Percentiles rank a stretch among this genome's conserved stretches.
Conservation (phyloP, 2,797 vertebrate species). For the Tokudaia muenninki region DNA sequence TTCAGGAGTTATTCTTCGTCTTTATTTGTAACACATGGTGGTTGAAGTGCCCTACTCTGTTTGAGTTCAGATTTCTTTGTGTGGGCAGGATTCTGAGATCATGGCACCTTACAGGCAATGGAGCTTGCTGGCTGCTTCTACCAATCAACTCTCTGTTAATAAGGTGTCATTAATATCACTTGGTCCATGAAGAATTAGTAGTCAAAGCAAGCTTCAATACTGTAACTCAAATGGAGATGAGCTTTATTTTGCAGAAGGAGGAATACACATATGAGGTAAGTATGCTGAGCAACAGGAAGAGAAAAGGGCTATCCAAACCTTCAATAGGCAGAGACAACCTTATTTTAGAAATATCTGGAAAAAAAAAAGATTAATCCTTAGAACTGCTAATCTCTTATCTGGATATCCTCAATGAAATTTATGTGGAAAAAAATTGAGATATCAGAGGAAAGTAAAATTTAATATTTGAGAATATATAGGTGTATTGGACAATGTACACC, state of each 20-base stretch:
- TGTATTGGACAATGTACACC: background rate
- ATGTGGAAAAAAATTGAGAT: background rate
- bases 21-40: background rate
- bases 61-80: background rate
- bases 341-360: background rate
- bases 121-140: background rate
- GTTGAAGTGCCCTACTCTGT: background rate
- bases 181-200: background rate
- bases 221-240: background rate
- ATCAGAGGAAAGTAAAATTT: background rate
- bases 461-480: background rate
- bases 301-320: background rate
- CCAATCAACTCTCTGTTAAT: background rate
- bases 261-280: background rate
- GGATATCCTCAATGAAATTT: background rate
- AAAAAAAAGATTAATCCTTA: background rate
- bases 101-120: background rate
- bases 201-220: background rate
- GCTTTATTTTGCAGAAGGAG: background rate
- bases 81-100: background rate
- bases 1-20: too few relatives aligned
- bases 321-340: background rate
- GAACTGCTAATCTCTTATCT: background rate
- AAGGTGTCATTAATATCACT: background rate
- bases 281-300: background rate